Evolutionary conservation across 2,888 invertebrate genomes (phyloP), one percentile per base, ranked within the genome.

Genomic region (Psylliodes chrysocephalus): DNA sequence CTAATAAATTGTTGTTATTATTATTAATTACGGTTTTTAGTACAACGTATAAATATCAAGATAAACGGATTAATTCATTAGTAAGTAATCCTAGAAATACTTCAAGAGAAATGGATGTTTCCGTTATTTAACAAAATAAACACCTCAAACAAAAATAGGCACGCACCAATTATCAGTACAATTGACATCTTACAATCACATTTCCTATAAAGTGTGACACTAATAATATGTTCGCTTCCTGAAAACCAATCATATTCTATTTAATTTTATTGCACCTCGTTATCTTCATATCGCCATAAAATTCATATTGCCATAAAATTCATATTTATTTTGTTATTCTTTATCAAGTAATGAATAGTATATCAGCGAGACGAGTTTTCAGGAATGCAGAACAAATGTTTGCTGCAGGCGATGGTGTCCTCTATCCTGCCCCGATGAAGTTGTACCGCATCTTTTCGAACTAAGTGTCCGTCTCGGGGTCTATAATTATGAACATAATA

Each of bases 381-480:
- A 38, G 60, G 64, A 66, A 66, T 66, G 66, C 60, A 63, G 66
- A 63, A 66, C 60, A 60, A 63, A 63, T 49, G 60, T 30, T 46
- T 12, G 66, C 66, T 47, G 14, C 17, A 14, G 56, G 66, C 63
- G 22, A 14, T 44, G 44, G 51, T 56, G 60, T 64, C 63, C 63
- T 57, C 64, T 64, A 64, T 64, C 52, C 55, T 25, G 60, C 63
- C 57, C 55, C 51, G 49, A 49, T 57, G 47, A 57, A 49, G 57
- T 56, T 33, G 22, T 54, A 54, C 54, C 35, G 59, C 38, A 28
- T 35, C 28, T 49, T 51, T 59, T 59, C 40, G 49, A 38, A 17
- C 2, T 28, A 49, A 59, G 18, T 49, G 49, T 59, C 59, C 15
- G 49, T 49, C 12, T 28, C 49, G 38, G 33, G 28, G 54, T 12